Evolutionary conservation across 1,140 invertebrate species (phyloP).

Genomic region (Polypedilum pembai): DNA sequence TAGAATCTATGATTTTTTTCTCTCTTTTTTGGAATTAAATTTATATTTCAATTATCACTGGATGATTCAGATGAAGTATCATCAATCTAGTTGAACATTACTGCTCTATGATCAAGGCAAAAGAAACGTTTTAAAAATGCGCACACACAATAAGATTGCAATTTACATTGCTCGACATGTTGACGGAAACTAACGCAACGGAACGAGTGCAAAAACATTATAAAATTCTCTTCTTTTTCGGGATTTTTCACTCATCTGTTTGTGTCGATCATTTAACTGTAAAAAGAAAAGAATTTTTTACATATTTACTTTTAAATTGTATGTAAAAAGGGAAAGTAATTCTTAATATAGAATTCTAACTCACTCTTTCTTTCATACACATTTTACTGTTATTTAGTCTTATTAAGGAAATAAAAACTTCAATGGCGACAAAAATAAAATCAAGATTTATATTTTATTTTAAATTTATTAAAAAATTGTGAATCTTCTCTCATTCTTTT

Average conservation of each 20-base stretch:
- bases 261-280: background rate
- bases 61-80: background rate
- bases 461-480: conserved; percentile 14
- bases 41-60: background rate
- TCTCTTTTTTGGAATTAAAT: too few relatives aligned
- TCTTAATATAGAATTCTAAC: background rate
- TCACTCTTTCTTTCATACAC: background rate
- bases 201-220: background rate
- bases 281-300: background rate
- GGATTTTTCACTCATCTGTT: conserved; percentile 15
- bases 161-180: background rate
- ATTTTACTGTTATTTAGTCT: background rate
- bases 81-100: background rate
- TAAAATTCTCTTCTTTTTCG: background rate
- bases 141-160: background rate
- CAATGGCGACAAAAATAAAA: too few relatives aligned
- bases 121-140: background rate
- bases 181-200: background rate
- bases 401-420: too few relatives aligned
- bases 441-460: background rate
- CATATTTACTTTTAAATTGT: background rate
- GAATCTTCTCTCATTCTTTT: background rate
- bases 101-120: background rate
- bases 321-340: background rate
- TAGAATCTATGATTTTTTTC: background rate